These are phyloP conservation scores for Syrmaticus mikado DNA, from an alignment of 2,113 vertebrate species.

Conservation along the genomic window DNA sequence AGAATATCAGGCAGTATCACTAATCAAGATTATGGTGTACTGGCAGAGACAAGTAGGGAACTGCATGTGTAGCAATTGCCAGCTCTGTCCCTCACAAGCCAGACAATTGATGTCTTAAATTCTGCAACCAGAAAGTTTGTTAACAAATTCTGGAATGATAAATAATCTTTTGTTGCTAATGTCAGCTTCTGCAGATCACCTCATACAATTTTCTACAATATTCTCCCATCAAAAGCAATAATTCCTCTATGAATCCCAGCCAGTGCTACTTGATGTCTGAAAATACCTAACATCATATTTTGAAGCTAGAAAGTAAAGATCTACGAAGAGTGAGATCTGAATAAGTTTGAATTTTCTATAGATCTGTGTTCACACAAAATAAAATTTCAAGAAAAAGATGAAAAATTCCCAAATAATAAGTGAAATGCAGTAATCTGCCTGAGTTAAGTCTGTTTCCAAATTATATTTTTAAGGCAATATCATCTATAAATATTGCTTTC, in stretches of 20 bases:
- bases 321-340: not conserved
- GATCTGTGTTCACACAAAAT: not conserved
- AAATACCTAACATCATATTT: not conserved
- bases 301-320: not conserved
- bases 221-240: not conserved
- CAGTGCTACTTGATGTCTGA: not conserved
- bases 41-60: slow-evolving; percentile 39
- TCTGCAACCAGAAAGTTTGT: slow-evolving; percentile 3
- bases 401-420: not conserved
- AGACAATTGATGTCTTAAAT: not conserved
- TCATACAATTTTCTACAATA: not conserved
- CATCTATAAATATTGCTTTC: not conserved
- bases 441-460: not conserved
- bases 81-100: not conserved
- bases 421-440: not conserved
- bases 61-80: not conserved
- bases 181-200: not conserved
- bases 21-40: slow-evolving; percentile 47
- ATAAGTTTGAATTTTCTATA: not conserved
- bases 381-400: not conserved
- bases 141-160: slow-evolving; percentile 13
- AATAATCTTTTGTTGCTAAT: not conserved
- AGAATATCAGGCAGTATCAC: slow-evolving; percentile 40
- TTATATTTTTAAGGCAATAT: not conserved
- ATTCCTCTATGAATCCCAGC: not conserved